Percentiles rank a stretch among this genome's conserved stretches.
Conservation (phyloP, 2,888 invertebrate genomes). For the Eudemis profundana region DNA sequence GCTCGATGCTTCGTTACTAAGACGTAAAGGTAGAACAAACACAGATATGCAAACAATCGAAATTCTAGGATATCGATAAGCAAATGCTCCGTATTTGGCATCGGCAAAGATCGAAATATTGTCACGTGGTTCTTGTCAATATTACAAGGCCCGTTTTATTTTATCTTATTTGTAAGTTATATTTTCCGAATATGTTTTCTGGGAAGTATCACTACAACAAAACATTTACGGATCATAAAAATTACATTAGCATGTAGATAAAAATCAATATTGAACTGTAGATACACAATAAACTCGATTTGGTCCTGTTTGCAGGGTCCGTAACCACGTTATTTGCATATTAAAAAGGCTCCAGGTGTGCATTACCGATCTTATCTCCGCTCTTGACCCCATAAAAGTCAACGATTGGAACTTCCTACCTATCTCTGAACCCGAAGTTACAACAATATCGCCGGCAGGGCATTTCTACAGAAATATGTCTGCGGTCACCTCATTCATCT, state of each 20-base stretch:
- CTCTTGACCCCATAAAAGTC: slow-evolving; percentile 47
- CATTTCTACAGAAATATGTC: too few relatives aligned
- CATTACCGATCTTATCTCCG: slow-evolving; percentile 44
- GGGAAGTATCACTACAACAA: not conserved
- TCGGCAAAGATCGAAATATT: slow-evolving; percentile 30
- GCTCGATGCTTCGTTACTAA: not conserved
- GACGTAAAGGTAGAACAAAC: slow-evolving; percentile 5
- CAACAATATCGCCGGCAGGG: slow-evolving; percentile 25
- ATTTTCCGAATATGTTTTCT: slow-evolving; percentile 2
- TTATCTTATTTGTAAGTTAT: not conserved
- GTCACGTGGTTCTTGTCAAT: slow-evolving; percentile 27
- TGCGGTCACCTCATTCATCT: too few relatives aligned
- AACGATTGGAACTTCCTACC: slow-evolving; percentile 45
- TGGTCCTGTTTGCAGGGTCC: slow-evolving; percentile 21
- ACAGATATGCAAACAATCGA: slow-evolving; percentile 42
- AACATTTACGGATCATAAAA: not conserved
- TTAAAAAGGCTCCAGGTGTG: slow-evolving; percentile 44
- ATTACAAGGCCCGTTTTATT: slow-evolving; percentile 19
- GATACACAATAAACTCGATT: slow-evolving; percentile 10
- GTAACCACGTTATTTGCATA: slow-evolving; percentile 41
- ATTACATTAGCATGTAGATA: not conserved
- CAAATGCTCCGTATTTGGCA: slow-evolving; percentile 50
- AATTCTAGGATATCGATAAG: slow-evolving; percentile 51
- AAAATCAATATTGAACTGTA: slow-evolving; percentile 15
- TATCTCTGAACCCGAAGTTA: slow-evolving; percentile 23